Base-by-base conservation (phyloP, 1,140 invertebrate genomes). In the Wiebesia pumilae region DNA sequence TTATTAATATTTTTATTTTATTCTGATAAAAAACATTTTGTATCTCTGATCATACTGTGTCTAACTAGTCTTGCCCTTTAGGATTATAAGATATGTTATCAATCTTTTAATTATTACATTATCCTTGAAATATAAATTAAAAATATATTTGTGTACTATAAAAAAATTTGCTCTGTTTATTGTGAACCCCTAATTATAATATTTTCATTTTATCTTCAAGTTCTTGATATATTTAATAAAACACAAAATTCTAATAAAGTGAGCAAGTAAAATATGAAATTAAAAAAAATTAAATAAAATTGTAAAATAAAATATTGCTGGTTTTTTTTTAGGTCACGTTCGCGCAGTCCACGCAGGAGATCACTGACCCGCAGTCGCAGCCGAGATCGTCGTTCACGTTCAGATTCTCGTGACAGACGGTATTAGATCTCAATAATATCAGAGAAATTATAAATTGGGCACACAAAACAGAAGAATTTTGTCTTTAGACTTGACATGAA, bases 321-420 rank as follows among this genome's bases (percentile, higher is more conserved):
- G 47, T 91, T 89, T 88, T n/a, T n/a, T 92, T 94, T 92, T 93
- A 94, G 93, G 89, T 94, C 91, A 78, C 91, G 92, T 81, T 94
- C 94, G 81, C 93, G 93, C 84, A 94, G 92, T 38, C 94, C 93
- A 19, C 92, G 93, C 71, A 92, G 93, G 79, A 93, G 92, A 89
- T 94, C 93, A 9, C 84, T 92, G 84, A 91, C 92, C 27, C 90
- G 94, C 47, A 94, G 94, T 85, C 93, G 93, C 82, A 93, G 93
- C 90, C 92, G 93, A 88, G 92, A 93, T 87, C 92, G 93, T 87
- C 93, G 93, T 84, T 93, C 93, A 51, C 93, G 93, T 88, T 94
- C 94, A 77, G 93, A 94, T 77, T 94, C 94, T 79, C 93, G 93
- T 80, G 94, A 94, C 88, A 94, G 94, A 93, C 93, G 94, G 91